Evolutionary conservation across 2,797 vertebrate genomes (phyloP).

Genomic region (Lagocephalus sceleratus): DNA sequence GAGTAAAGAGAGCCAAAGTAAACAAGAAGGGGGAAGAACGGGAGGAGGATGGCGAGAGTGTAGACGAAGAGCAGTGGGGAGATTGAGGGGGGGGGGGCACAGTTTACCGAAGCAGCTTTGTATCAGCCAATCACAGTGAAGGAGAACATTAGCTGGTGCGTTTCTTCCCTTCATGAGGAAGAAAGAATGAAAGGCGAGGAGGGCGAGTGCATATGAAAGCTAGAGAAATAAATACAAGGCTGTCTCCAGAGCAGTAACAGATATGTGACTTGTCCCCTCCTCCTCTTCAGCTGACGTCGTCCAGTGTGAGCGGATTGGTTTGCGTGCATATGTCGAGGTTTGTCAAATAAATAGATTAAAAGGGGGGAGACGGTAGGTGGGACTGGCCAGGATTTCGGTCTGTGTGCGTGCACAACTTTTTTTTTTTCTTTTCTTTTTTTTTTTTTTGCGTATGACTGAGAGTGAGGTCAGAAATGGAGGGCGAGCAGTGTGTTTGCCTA

Average conservation of each 20-base stretch:
- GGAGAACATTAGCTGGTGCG: constrained; percentile 79
- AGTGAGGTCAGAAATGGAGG: constrained; percentile 49
- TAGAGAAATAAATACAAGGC: constrained; percentile 75
- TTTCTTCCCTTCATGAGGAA: constrained; percentile 60
- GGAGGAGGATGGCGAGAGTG: constrained; percentile 18
- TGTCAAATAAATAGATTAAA: constrained; percentile 65
- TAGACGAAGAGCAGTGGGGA: constrained; percentile 59
- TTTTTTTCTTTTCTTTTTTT: constrained; percentile 5
- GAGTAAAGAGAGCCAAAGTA: constrained; percentile 42
- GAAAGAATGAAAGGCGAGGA: constrained; percentile 71
- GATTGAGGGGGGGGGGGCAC: constrained; percentile 46
- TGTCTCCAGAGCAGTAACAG: constrained; percentile 69
- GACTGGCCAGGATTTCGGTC: constrained; percentile 59
- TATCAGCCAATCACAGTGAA: constrained; percentile 82
- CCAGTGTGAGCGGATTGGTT: constrained; percentile 40
- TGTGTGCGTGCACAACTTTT: constrained; percentile 15
- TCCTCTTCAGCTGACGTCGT: constrained; percentile 41
- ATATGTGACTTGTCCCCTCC: constrained; percentile 55
- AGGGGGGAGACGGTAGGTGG: constrained; percentile 52
- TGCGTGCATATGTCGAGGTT: constrained; percentile 37
- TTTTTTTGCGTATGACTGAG: constrained; percentile 15
- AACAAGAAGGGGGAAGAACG: constrained; percentile 15
- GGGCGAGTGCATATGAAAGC: constrained; percentile 73
- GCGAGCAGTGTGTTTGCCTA: constrained; percentile 67
- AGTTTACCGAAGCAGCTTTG: constrained; percentile 77